These are phyloP conservation scores for Engystomops pustulosus DNA, from an alignment of 2,113 vertebrate genomes.

Conservation along the genomic window DNA sequence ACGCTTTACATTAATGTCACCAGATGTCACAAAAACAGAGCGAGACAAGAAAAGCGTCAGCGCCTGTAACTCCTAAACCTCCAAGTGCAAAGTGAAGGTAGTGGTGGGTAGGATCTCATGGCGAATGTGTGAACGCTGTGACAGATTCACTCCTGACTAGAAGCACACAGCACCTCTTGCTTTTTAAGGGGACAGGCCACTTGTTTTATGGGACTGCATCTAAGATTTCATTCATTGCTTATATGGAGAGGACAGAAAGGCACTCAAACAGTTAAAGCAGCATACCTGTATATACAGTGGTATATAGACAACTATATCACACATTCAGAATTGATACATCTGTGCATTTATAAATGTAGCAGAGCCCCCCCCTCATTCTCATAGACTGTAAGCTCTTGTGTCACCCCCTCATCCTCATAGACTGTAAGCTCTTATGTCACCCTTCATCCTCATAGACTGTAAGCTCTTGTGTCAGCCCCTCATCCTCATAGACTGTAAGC, in stretches of 20 bases:
- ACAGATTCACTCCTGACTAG: neutral
- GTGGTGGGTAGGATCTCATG: neutral
- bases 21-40: too few relatives aligned
- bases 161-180: neutral
- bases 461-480: too few relatives aligned
- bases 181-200: neutral
- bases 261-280: neutral
- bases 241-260: neutral
- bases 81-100: too few relatives aligned
- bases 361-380: too few relatives aligned
- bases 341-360: neutral
- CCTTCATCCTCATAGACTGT: too few relatives aligned
- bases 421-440: too few relatives aligned
- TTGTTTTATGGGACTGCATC: neutral
- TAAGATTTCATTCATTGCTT: neutral
- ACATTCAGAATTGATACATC: neutral
- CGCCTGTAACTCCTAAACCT: too few relatives aligned
- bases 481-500: too few relatives aligned
- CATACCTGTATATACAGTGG: neutral
- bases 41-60: too few relatives aligned
- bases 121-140: neutral
- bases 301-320: neutral
- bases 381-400: too few relatives aligned
- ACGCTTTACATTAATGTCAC: too few relatives aligned
- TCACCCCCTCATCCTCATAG: too few relatives aligned